Base-by-base conservation (phyloP, 2,797 vertebrate genomes). In the Takifugu ocellatus region DNA sequence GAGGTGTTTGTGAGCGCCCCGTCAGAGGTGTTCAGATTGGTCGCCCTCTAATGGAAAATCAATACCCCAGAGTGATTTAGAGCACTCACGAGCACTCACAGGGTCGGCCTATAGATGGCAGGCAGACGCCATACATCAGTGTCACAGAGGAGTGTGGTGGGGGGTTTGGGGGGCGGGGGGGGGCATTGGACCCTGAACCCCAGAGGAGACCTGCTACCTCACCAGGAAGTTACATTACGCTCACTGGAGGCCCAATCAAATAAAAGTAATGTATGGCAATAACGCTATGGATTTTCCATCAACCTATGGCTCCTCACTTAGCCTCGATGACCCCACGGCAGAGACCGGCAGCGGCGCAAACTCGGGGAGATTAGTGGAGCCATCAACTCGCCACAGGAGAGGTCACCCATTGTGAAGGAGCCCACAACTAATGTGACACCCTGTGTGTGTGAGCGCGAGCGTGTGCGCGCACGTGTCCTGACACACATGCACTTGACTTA, bases 241-340 rank as follows among this genome's bases (percentile, higher is more conserved):
- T 69, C 63, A 63, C 75, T 83, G 67, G 82, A 68, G 77, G 76
- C 57, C 66, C 74, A 79, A 86, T 90, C 86, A 90, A 85, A 91
- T 90, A 86, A 90, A 90, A 82, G 86, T 92, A 89, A 91, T 87
- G 87, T 84, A 89, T 67, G 79, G 90, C 86, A 82, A 89, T 87
- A 87, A 82, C 71, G 59, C 71, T 87, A 91, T 90, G 77, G 91
- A 92, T 92, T 92, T 92, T 86, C 88, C 86, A 91, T 91, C 90
- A 90, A 87, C 87, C 86, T 83, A 74, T 84, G 81, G 82, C 82
- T 81, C 54, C 78, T 84, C 87, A 86, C 81, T 89, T 88, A 83
- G 78, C 85, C 63, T 2, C 52, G 54, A 64, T 77, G 88, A 90
- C 85, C 87, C 70, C 5, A n/a, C 54, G 67, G 66, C 49, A 6